Evolutionary conservation across 1,140 invertebrate genomes (phyloP), one percentile per base, ranked within the genome.

Genomic region (Drosophila orena): DNA sequence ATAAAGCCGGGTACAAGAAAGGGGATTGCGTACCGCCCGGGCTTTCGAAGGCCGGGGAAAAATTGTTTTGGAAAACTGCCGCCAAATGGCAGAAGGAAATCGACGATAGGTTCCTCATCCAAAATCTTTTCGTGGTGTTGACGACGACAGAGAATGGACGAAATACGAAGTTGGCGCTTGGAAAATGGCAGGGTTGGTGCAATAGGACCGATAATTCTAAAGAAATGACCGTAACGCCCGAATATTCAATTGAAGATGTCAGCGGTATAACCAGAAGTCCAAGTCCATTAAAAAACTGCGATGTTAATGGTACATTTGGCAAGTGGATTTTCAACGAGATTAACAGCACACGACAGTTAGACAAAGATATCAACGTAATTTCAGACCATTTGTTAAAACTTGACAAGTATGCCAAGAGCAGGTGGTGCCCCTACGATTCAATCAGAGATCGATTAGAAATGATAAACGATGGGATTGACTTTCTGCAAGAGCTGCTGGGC

Each of bases 371-470:
- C 0, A 6, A 49, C 0, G 34, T 11, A 30, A 7, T 61, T 17
- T 20, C 46, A 0, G 15, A 56, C 3, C n/a, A 56, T 43, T 3
- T 60, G 3, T 15, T n/a, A 17, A 47, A 27, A 11, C 15, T 73
- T 1, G 35, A 53, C 1, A 46, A 44, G 0, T 12, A 62, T 8
- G 5, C 22, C 0, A 38, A 14, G 1, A 14, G 15, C 1, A 44
- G 30, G 2, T 85, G 81, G 35, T 77, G 73, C 30, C 73, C 73
- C 10, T 74, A 86, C 34, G 38, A 49, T 4, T 42, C 66, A 2
- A n/a, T 85, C n/a, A 56, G 77, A 4, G 73, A 80, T 52, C 60
- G 73, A n/a, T 4, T 80, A 10, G 81, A 85, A 53, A 46, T 74
- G 3, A 65, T 80, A 6, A 53, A 85, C 35, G 81, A 85, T 40